Evolutionary conservation across 35 echinoderm and acorn worm species (phyloP).

Genomic region (Holothuria glaberrima): DNA sequence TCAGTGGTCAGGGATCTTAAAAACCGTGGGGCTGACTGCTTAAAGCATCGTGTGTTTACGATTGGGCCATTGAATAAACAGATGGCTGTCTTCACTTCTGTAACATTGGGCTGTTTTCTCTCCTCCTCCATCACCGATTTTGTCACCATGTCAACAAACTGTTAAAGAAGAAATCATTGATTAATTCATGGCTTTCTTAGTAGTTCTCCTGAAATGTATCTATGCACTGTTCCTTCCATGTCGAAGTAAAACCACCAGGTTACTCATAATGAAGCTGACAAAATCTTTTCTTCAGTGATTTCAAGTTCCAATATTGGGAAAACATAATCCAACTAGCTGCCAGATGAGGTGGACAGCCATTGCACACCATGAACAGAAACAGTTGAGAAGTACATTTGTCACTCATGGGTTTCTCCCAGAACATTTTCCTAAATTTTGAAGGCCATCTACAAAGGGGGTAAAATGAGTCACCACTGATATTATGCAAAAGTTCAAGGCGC

Average conservation of each 20-base stretch:
- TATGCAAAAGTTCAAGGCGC: not conserved
- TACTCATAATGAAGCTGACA: not conserved
- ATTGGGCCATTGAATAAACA: no score
- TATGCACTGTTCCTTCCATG: not conserved
- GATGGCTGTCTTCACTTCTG: no score
- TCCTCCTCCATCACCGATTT: no score
- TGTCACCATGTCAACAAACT: no score
- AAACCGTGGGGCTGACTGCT: no score
- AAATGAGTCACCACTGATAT: not conserved
- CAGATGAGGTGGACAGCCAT: slow-evolving; percentile 1
- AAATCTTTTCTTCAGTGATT: not conserved
- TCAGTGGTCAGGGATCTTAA: no score
- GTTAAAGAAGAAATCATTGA: no score
- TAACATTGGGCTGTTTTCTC: no score
- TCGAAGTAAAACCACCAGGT: slow-evolving; percentile 3
- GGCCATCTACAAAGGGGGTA: not conserved
- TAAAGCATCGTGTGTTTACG: no score
- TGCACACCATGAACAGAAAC: not conserved
- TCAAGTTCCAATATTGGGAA: not conserved
- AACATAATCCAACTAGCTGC: not conserved
- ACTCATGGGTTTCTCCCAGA: not conserved
- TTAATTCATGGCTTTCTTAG: no score
- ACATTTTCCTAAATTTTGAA: not conserved
- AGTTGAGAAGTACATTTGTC: not conserved
- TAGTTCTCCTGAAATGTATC: not conserved